phyloP scores from a whole-genome alignment of 2,797 vertebrate genomes.

The Synanceia verrucosa region DNA sequence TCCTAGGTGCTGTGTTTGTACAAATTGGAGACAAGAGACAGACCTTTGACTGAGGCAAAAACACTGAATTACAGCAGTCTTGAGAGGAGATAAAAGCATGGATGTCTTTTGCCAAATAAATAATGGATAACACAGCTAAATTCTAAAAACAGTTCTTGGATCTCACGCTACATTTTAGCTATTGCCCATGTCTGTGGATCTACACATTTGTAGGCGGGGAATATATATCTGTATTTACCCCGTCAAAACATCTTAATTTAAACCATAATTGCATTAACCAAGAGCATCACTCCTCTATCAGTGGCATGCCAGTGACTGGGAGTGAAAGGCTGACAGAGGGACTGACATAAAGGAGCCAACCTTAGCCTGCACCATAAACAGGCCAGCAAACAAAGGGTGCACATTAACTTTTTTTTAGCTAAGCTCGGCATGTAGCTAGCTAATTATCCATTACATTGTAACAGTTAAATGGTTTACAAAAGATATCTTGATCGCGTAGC shows the following conservation, averaged over 20 bases:
- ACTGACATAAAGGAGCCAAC: slow-evolving; percentile 6
- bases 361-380: neutral
- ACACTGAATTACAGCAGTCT: neutral
- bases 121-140: slow-evolving; percentile 23
- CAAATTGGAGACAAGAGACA: slow-evolving; percentile 44
- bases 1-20: slow-evolving; percentile 41
- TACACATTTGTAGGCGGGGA: neutral
- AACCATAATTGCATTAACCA: slow-evolving; percentile 3
- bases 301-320: neutral
- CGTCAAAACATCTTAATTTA: slow-evolving; percentile 2
- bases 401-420: neutral
- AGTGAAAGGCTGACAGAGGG: slow-evolving; percentile 18
- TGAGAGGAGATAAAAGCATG: slow-evolving; percentile 18
- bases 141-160: slow-evolving; percentile 1
- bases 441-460: slow-evolving; percentile 2
- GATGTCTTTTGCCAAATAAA: slow-evolving; percentile 27
- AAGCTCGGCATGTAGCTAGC: neutral
- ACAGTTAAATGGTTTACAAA: neutral
- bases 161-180: neutral
- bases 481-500: neutral
- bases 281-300: neutral
- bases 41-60: slow-evolving; percentile 26
- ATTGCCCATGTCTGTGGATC: neutral
- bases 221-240: neutral
- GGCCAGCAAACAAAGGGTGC: neutral